Percentiles rank a stretch among this genome's conserved stretches.
These are phyloP conservation scores for Octodon degus DNA, from an alignment of 2,113 vertebrate species.

Conservation along the genomic window DNA sequence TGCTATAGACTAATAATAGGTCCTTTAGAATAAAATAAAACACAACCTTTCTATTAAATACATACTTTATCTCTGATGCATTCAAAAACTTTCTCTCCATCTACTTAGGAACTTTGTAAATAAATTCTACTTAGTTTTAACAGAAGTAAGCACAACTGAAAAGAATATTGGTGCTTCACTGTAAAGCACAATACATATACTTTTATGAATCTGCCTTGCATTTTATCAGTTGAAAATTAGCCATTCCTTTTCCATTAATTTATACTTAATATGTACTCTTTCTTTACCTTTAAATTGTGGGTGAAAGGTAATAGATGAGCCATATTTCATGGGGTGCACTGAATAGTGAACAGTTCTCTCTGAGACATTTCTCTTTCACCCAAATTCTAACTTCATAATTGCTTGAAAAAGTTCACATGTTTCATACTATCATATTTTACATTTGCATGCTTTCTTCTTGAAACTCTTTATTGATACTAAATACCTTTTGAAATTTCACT, in stretches of 20 bases:
- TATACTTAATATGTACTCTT: neutral
- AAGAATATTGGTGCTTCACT: neutral
- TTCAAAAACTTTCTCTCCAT: slow-evolving; percentile 43
- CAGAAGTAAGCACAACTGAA: neutral
- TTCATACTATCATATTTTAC: neutral
- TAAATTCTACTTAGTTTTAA: slow-evolving; percentile 9
- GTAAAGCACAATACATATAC: neutral
- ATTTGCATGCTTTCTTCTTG: neutral
- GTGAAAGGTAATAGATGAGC: neutral
- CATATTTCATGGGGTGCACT: neutral
- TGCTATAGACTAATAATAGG: neutral
- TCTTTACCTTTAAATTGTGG: slow-evolving; percentile 6
- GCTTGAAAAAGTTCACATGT: neutral
- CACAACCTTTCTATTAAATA: neutral
- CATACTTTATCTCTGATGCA: neutral
- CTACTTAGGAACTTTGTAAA: neutral
- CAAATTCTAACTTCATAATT: neutral
- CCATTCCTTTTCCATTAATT: neutral
- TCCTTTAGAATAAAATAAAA: slow-evolving; percentile 8
- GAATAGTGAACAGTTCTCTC: neutral
- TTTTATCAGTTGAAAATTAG: neutral
- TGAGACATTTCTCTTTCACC: neutral
- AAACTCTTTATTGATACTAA: neutral
- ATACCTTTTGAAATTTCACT: neutral
- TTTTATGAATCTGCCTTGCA: neutral